Evolutionary conservation across 2,113 vertebrate genomes (phyloP), one percentile per base, ranked within the genome.

Genomic region (Silurus asotus): DNA sequence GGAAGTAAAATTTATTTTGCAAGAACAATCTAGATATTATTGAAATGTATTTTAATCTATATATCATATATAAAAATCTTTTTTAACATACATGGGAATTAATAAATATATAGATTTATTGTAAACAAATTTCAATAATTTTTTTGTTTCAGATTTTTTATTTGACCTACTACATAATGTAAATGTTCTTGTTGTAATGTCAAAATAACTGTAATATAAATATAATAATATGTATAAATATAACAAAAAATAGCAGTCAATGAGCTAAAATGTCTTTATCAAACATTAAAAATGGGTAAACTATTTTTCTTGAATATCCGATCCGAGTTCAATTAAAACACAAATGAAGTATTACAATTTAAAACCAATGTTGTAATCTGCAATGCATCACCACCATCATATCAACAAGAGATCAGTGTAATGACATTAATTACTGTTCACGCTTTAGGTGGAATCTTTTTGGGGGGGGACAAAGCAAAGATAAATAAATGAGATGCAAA

Each of bases 401-500:
- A 79, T 86, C 86, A 65, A 81, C 48, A 67, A 64, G 8, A 76
- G 20, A 77, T 69, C 82, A 70, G 59, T 20, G 28, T 81, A 15
- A 76, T 45, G 45, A 87, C 74, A 65, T 48, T 81, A 86, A 84
- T 55, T 77, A 65, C n/a, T 77, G 59, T 51, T 82, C 85, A 85
- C n/a, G 5, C 70, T 55, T 53, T 49, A 76, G 56, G 25, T 58
- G 72, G 84, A 84, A 53, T 65, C 53, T 56, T 45, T 45, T 83
- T 86, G 37, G 55, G 72, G 17, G 37, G 76, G 58, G 15, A 81
- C 51, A 82, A 10, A 78, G 37, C 37, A 37, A 37, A 37, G 37
- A 74, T 37, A 74, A 78, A 17, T 59, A 86, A 81, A 86, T 88
- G 45, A 81, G 65, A 86, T 83, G 81, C 56, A 72, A 83, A 79